phyloP scores from a whole-genome alignment of 2,113 vertebrate genomes.

The Strix uralensis region DNA sequence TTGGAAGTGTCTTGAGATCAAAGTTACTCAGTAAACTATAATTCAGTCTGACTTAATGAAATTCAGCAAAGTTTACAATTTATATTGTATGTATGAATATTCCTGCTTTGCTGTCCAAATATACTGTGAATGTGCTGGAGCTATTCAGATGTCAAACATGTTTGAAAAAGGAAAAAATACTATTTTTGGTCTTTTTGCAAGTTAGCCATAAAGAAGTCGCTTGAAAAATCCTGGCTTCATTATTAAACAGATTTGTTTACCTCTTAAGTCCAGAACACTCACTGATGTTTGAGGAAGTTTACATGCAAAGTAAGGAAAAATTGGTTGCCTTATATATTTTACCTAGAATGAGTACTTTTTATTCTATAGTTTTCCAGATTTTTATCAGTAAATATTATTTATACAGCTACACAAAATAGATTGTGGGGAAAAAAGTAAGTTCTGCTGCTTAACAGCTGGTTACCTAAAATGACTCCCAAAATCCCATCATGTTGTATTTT shows the following conservation, averaged over 20 bases:
- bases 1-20: background rate
- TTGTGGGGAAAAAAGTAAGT: background rate
- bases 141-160: background rate
- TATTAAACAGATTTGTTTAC: slow-evolving; percentile 45
- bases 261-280: slow-evolving; percentile 2
- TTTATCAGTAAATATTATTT: slow-evolving; percentile 56
- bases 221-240: background rate
- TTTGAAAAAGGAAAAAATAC: background rate
- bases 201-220: background rate
- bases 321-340: background rate
- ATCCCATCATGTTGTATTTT: background rate
- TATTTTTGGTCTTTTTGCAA: background rate
- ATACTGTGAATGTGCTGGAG: slow-evolving; percentile 43
- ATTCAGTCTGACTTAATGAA: background rate
- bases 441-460: background rate
- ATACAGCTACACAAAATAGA: background rate
- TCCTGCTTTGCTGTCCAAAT: slow-evolving; percentile 30
- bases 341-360: background rate
- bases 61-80: slow-evolving; percentile 28
- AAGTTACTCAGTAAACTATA: background rate
- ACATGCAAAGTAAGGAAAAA: slow-evolving; percentile 36
- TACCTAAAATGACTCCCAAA: background rate
- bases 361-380: slow-evolving; percentile 56
- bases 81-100: background rate
- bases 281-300: slow-evolving; percentile 24